Conservation (phyloP, 2,113 vertebrate genomes). For the Calonectris borealis region DNA sequence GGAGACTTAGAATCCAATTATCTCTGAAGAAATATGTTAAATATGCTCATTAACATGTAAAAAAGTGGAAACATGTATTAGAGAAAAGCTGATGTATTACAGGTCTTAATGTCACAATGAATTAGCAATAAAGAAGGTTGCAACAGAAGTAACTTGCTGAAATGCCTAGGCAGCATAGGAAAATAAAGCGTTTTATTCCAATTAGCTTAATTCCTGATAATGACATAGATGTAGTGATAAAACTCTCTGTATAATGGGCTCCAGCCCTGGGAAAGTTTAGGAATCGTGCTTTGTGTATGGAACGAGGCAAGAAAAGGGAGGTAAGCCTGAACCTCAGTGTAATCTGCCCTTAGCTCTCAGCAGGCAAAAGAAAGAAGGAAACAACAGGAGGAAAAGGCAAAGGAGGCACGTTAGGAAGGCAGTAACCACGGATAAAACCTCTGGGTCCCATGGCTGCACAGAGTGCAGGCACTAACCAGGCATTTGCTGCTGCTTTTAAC, state of each 20-base stretch:
- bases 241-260: not conserved
- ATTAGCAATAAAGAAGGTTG: not conserved
- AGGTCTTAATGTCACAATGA: not conserved
- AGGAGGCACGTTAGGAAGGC: not conserved
- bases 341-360: not conserved
- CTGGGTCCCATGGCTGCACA: accelerated
- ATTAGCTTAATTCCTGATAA: not conserved
- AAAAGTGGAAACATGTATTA: not conserved
- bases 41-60: conserved; percentile 12
- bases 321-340: not conserved
- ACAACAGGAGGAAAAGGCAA: not conserved
- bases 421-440: not conserved
- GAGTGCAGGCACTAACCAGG: not conserved
- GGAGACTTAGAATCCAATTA: conserved; percentile 11
- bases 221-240: not conserved
- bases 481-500: not conserved
- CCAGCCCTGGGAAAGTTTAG: not conserved
- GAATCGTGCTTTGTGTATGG: accelerated
- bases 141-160: not conserved
- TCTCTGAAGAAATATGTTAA: not conserved
- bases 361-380: not conserved
- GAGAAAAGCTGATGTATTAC: not conserved
- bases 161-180: not conserved
- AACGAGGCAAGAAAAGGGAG: not conserved
- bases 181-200: not conserved